Percentiles rank a stretch among this genome's conserved stretches.
Evolutionary conservation across 2,888 invertebrate species (phyloP).

Genomic region (Trichopoda pennipes): DNA sequence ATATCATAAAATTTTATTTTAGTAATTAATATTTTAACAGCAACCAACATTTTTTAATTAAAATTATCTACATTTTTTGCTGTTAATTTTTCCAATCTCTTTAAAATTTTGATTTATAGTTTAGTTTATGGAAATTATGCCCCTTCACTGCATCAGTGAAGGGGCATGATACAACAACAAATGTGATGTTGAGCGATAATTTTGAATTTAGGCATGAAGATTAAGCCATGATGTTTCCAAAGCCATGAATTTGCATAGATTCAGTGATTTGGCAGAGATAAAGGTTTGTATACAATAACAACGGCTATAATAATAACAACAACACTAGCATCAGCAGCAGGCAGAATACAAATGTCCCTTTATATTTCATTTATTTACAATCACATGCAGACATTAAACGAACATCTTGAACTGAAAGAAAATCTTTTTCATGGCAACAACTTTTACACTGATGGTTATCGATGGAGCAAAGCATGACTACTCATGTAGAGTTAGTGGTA

Average conservation of each 20-base stretch:
- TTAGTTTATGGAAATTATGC: conserved; percentile 37
- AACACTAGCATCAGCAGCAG: conserved; percentile 5
- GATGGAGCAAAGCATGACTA: conserved; percentile 68
- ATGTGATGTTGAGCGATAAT: conserved; percentile 60
- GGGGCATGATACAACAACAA: conserved; percentile 16
- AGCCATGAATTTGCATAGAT: conserved; percentile 62
- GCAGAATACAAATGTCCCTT: conserved; percentile 44
- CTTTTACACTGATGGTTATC: conserved; percentile 69
- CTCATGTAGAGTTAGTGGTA: conserved; percentile 65
- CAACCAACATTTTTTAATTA: background rate
- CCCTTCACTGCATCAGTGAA: conserved; percentile 13
- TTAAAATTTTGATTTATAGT: conserved; percentile 40
- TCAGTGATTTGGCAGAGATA: conserved; percentile 51
- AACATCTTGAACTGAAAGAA: conserved; percentile 28
- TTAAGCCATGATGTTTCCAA: conserved; percentile 53
- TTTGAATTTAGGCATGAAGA: conserved; percentile 50
- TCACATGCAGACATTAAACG: conserved; percentile 9
- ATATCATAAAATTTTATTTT: background rate
- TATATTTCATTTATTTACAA: conserved; percentile 6
- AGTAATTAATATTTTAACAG: background rate
- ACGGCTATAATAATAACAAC: conserved; percentile 10
- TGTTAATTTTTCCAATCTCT: background rate
- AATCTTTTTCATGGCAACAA: conserved; percentile 49
- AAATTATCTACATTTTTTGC: background rate
- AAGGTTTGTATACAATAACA: conserved; percentile 28